Evolutionary conservation across 2,888 invertebrate genomes (phyloP), one percentile per base, ranked within the genome.

Genomic region (Epinotia bilunana): DNA sequence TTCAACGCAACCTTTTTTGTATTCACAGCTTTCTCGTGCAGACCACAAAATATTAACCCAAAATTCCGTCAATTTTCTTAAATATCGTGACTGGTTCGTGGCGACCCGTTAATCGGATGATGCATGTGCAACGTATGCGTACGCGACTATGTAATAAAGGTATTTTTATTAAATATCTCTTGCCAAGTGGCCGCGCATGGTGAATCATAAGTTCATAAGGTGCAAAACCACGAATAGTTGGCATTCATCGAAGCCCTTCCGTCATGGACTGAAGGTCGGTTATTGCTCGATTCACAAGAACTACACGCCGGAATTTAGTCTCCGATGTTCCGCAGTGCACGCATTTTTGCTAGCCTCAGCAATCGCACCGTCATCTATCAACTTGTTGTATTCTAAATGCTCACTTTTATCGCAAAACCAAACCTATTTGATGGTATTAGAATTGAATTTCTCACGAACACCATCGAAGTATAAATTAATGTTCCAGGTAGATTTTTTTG

Each of bases 131-230:
- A 81, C 84, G 82, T 82, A 80, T 78, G 77, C 79, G 80, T 79
- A 53, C 53, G 77, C 82, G 78, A 79, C 83, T 81, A 85, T 82
- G 79, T 81, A 81, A 82, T 83, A 82, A 82, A 82, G 83, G 83
- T 86, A 88, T 88, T 88, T 87, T 88, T 87, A 87, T 86, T 85
- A 81, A 84, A 82, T 82, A 84, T 83, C 84, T 84, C 83, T 84
- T 90, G 91, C 90, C 91, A 91, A 92, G 87, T 87, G 76, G 79
- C 86, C 81, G 86, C 79, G 84, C 84, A 84, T 83, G 84, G 86
- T 93, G 93, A 92, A 86, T 93, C 93, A 92, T 87, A 78, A 82
- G 83, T 86, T 93, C 93, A 92, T 87, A 78, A 82, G 83, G 83
- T 85, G 82, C 83, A 83, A 84, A 83, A 84, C 58, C 69, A 60